A percentile compares a stretch with the other conserved stretches of the same genome.
Evolutionary conservation across 2,113 vertebrate species (phyloP).

Genomic region (Microtus ochrogaster): DNA sequence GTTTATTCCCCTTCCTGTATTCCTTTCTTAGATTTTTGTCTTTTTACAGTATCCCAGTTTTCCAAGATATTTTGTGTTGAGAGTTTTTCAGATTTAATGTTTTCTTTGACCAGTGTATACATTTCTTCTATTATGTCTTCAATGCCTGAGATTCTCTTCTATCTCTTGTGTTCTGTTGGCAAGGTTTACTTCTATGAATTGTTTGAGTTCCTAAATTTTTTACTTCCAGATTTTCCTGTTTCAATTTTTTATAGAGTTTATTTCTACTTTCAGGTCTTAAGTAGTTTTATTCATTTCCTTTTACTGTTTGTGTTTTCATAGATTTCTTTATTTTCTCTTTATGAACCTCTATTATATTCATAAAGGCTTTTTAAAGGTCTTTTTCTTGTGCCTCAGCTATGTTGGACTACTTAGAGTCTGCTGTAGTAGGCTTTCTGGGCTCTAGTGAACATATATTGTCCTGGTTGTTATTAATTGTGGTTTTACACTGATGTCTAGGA

Average conservation of each 20-base stretch:
- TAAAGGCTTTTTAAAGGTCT: neutral
- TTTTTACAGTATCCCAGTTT: neutral
- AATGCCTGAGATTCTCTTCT: neutral
- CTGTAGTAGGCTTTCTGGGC: neutral
- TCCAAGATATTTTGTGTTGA: neutral
- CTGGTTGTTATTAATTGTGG: neutral
- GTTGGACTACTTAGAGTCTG: neutral
- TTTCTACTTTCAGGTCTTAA: neutral
- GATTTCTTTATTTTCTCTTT: neutral
- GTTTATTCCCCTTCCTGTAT: neutral
- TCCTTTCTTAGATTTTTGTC: neutral
- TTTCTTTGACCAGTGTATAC: neutral
- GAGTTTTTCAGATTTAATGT: neutral
- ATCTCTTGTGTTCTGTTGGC: neutral
- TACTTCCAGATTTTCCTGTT: neutral
- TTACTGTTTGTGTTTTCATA: neutral
- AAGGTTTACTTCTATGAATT: neutral
- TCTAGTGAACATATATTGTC: neutral
- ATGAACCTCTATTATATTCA: neutral
- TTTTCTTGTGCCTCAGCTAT: neutral
- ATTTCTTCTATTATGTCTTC: neutral
- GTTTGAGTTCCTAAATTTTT: neutral
- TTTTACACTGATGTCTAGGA: neutral
- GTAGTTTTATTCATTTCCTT: neutral
- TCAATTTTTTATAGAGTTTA: neutral